Percentiles rank a stretch among this genome's conserved stretches.
Evolutionary conservation across 2,888 invertebrate species (phyloP).

Genomic region (Drosophila histrio): DNA sequence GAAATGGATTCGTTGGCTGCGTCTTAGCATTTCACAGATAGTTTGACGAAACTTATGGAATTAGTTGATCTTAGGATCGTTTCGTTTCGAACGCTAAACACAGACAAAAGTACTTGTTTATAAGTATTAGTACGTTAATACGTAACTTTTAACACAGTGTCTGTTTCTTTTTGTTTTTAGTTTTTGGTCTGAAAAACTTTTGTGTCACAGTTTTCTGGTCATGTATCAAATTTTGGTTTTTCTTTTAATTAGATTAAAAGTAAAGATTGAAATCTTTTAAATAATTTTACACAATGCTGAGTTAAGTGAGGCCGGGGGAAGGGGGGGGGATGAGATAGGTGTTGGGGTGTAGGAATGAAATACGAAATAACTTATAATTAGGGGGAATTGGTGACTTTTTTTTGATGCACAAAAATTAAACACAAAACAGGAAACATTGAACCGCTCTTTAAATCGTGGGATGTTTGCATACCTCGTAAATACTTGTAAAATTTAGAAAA

Average conservation of each 20-base stretch:
- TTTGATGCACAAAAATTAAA: conserved; percentile 66
- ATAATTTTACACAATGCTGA: conserved; percentile 19
- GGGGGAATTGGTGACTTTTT: conserved; percentile 45
- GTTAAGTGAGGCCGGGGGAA: neutral
- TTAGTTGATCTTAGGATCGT: conserved; percentile 27
- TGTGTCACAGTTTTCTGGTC: conserved; percentile 50
- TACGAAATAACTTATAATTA: conserved; percentile 2
- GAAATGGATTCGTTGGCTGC: conserved; percentile 6
- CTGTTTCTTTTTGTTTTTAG: conserved; percentile 29
- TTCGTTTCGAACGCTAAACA: conserved; percentile 40
- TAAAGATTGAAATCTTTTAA: conserved; percentile 25
- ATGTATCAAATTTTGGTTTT: conserved; percentile 37
- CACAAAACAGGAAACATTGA: conserved; percentile 75
- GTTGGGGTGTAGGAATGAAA: no score
- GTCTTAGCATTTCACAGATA: conserved; percentile 64
- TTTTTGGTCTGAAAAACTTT: conserved; percentile 24
- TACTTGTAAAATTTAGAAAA: conserved; percentile 55
- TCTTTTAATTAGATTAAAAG: conserved; percentile 64
- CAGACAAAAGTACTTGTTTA: no score
- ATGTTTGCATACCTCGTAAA: conserved; percentile 66
- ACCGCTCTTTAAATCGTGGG: conserved; percentile 74
- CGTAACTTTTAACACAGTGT: conserved; percentile 48
- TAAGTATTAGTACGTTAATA: neutral
- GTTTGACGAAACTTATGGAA: conserved; percentile 68
- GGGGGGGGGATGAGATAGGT: no score